Evolutionary conservation across 1,140 invertebrate genomes (phyloP), one percentile per base, ranked within the genome.

Genomic region (Phymorhynchus buccinoides): DNA sequence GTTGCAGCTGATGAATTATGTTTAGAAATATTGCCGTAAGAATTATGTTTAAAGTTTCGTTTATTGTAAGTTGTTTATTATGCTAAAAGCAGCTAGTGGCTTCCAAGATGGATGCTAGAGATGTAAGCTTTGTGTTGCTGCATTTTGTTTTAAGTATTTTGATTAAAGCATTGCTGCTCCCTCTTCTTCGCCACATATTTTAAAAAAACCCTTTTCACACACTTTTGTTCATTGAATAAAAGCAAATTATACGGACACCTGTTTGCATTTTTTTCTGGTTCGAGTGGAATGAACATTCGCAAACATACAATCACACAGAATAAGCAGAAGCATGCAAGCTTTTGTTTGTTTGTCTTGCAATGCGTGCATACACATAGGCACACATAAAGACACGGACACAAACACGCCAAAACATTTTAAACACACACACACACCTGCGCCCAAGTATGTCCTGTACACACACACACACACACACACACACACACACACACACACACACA

Each of bases 401-500:
- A 18, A 80, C 41, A 80, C 30, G 35, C 41, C 44, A 22, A 42
- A 22, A 48, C 32, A 14, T 30, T 22, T 12, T 7, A 80, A 16
- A 80, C 41, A 44, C 42, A 80, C 78, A 80, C 18, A 22, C 41
- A 80, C 52, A 42, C 77, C 32, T 9, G 9, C 7, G 42, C 37
- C 27, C 35, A 37, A 27, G 42, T 52, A 52, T 37, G 52, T n/a
- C n/a, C n/a, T n/a, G n/a, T n/a, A n/a, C n/a, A n/a, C 78, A 80
- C 37, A 81, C 80, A 48, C 2, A 71, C 52, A 71, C 62, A 62
- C n/a, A 82, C 16, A 82, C 48, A 82, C 16, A 56, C 48, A 82
- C 48, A 82, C 48, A 56, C 66, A 82, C 80, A 82, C 30, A 82
- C 80, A 82, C 9, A 14, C 62, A 83, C 27, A 66, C 62, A 71